These are phyloP conservation scores for Stenchaetothrips biformis DNA, from an alignment of 2,888 invertebrate genomes.

Conservation along the genomic window DNA sequence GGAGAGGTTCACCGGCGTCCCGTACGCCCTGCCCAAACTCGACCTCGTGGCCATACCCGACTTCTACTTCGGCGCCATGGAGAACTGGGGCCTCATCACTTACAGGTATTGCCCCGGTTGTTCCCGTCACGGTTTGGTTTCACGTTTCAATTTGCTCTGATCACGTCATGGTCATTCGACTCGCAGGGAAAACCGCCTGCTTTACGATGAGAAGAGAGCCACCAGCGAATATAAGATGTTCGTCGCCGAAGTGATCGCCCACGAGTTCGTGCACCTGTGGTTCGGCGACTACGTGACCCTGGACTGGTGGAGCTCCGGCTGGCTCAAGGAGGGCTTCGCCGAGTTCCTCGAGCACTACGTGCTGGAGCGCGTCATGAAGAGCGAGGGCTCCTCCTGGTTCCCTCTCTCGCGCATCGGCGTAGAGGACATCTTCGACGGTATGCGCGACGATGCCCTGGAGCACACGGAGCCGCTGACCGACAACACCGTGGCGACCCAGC, in stretches of 20 bases:
- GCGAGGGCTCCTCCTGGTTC: neutral
- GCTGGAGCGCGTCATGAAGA: neutral
- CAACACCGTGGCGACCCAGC: neutral
- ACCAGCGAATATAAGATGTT: slow-evolving; percentile 26
- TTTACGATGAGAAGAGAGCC: slow-evolving; percentile 22
- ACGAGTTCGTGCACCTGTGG: slow-evolving; percentile 34
- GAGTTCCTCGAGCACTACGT: neutral
- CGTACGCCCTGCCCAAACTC: neutral
- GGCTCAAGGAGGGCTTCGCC: slow-evolving; percentile 36
- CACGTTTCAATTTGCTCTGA: no score
- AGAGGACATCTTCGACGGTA: neutral
- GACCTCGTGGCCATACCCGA: neutral
- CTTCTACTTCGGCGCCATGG: slow-evolving; percentile 20
- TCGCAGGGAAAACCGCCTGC: slow-evolving; percentile 33
- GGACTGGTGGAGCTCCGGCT: slow-evolving; percentile 34
- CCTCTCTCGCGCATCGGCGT: slow-evolving; percentile 2
- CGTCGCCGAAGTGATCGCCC: slow-evolving; percentile 31
- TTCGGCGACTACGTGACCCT: slow-evolving; percentile 34
- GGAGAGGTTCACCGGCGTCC: neutral
- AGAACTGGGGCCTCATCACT: slow-evolving; percentile 2
- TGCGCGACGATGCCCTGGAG: neutral
- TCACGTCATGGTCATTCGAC: no score
- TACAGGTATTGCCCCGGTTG: neutral
- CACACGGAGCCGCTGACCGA: neutral
- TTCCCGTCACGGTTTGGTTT: no score